Base-by-base conservation (phyloP, 2,113 vertebrate genomes). In the Brachyistius frenatus region DNA sequence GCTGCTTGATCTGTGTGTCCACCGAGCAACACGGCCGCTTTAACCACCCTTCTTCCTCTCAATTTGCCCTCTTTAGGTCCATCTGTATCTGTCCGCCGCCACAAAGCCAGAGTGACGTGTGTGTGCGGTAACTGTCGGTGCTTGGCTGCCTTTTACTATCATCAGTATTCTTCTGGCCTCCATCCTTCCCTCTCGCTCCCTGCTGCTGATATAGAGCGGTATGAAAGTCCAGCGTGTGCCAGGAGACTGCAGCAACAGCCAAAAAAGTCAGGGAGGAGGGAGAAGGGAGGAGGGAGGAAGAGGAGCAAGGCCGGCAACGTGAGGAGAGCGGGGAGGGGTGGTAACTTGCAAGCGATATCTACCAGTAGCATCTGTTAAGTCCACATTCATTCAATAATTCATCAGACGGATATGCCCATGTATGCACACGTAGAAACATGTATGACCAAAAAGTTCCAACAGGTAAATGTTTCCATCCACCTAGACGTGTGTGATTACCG, bases 91-190 rank as follows among this genome's bases (percentile, higher is more conserved):
- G 61, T 72, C 50, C 56, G n/a, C 56, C 0, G 15, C 10, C 57
- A 91, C 78, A 89, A 92, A 90, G 68, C 57, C 46, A n/a, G 66
- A 75, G 57, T 68, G 77, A 81, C 65, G 73, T 82, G 70, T 56
- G 70, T 56, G 10, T 32, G 89, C 79, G 37, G 77, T 78, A 66
- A 86, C 82, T 67, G 83, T 73, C 78, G 37, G 79, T 15, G 89
- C 78, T 81, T 84, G 89, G 84, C 86, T 54, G 71, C 66, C 7
- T 41, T 23, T 60, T 73, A 52, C 7, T 57, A 61, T 77, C 86
- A 90, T 94, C 81, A 87, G 85, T 91, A 91, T 92, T 89, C 89
- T 57, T 81, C 78, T 64, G 73, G 84, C 83, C 83, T 81, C 83
- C 67, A 78, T 58, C 49, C 49, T 55, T 61, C 65, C 58, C 60